Base-by-base conservation (phyloP, 2,113 vertebrate genomes). In the Murina feae region DNA sequence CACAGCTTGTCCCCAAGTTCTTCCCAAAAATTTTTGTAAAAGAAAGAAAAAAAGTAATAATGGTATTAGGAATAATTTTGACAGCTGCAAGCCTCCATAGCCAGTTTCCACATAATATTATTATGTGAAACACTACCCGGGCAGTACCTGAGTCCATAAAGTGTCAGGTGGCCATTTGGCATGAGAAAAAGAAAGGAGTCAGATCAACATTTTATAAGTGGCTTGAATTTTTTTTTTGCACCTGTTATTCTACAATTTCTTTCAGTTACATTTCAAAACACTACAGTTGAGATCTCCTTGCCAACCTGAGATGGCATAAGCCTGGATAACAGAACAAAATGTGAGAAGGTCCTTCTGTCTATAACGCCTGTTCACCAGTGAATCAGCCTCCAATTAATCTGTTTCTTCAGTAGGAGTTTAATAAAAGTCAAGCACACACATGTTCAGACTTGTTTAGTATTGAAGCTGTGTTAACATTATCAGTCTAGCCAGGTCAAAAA, bases 381-480 rank as follows among this genome's bases (percentile, higher is more conserved):
- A 98, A 98, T 99, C 98, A 98, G 98, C 98, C 98, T 99, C 98
- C 98, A 98, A 99, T 99, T 99, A 99, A 99, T 99, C 99, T 99
- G 99, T 99, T 99, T 98, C 99, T 99, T 99, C 98, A 98, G 99
- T 99, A 99, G 98, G 99, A 99, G 98, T 98, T 98, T 99, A 99
- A 99, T 98, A 98, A 98, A 98, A 98, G 99, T 99, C 99, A 99
- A 98, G 98, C 96, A 96, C 98, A 98, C 98, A 98, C 98, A 99
- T 98, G 98, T 98, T 98, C 97, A 98, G 98, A 98, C 98, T 98
- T 98, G 98, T 98, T 98, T 98, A 97, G 97, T 97, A 98, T 97
- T 98, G 98, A 98, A 98, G 98, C 98, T 98, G 97, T 97, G 98
- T 98, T 98, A 98, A 97, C 92, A 96, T 98, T 98, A 98, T 98